A percentile compares a stretch with the other conserved stretches of the same genome.
Evolutionary conservation across 2,797 vertebrate species (phyloP).

Genomic region (Triplophysa bombifrons): DNA sequence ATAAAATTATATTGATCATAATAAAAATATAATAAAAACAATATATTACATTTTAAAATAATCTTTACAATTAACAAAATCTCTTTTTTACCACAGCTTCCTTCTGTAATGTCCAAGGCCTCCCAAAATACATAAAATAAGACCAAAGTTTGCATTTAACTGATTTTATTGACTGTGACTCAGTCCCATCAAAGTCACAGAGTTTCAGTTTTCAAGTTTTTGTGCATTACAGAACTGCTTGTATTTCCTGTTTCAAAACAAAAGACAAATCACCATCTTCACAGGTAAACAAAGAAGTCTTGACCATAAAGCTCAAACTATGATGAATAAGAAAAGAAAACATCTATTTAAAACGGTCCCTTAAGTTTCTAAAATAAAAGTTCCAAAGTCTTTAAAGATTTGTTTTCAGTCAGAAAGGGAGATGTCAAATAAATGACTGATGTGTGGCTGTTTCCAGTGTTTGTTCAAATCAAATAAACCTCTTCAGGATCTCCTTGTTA

Average conservation of each 20-base stretch:
- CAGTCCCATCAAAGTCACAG: background rate
- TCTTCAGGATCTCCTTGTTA: background rate
- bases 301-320: conserved; percentile 12
- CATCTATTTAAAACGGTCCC: background rate
- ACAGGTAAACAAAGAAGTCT: conserved; percentile 9
- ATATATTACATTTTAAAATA: too few relatives aligned
- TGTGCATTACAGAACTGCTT: conserved; percentile 1
- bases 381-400: background rate
- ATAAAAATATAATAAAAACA: too few relatives aligned
- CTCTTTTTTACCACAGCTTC: too few relatives aligned
- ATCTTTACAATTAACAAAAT: too few relatives aligned
- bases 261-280: background rate
- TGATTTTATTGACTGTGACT: conserved; percentile 25
- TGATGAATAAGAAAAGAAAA: background rate
- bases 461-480: background rate
- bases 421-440: background rate
- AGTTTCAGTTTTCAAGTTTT: conserved; percentile 14
- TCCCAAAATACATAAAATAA: background rate
- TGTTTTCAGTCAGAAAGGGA: background rate
- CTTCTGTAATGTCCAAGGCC: background rate
- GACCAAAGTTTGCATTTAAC: background rate
- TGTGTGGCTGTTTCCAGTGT: conserved; percentile 21
- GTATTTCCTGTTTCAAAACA: background rate
- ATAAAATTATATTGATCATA: too few relatives aligned
- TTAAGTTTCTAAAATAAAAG: conserved; percentile 5